Percentiles rank a stretch among this genome's conserved stretches.
These are phyloP conservation scores for Tinamus major DNA, from an alignment of 2,797 vertebrate species.

Conservation along the genomic window DNA sequence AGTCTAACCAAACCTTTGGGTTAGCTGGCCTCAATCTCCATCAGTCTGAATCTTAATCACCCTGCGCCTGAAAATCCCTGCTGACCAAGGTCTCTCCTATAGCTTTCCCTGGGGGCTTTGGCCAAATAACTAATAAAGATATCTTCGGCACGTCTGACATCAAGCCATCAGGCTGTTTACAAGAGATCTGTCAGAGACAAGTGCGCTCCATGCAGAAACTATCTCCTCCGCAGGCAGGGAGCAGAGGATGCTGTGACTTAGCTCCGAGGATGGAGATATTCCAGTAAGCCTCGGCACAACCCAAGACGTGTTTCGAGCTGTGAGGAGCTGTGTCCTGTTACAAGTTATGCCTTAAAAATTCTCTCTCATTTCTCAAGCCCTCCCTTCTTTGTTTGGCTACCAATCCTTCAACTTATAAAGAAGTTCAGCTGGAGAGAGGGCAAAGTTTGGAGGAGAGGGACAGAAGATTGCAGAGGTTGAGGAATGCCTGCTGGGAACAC, in stretches of 20 bases:
- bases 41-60: not conserved
- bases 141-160: slow-evolving; percentile 25
- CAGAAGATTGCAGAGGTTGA: not conserved
- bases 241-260: slow-evolving; percentile 44
- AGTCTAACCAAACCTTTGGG: not conserved
- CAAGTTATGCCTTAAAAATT: not conserved
- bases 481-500: slow-evolving; percentile 34
- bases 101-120: slow-evolving; percentile 30
- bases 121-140: slow-evolving; percentile 61
- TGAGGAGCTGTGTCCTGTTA: not conserved
- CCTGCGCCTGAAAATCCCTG: slow-evolving; percentile 4
- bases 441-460: not conserved
- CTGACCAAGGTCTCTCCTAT: slow-evolving; percentile 44
- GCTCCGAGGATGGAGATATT: slow-evolving; percentile 36
- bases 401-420: not conserved
- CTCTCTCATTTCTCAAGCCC: not conserved
- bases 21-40: not conserved
- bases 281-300: slow-evolving; percentile 28
- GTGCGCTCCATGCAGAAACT: slow-evolving; percentile 43
- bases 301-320: not conserved
- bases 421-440: not conserved
- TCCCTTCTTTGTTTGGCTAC: not conserved
- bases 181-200: slow-evolving; percentile 64
- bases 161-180: slow-evolving; percentile 50
- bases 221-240: slow-evolving; percentile 43